Conservation (phyloP, 1,140 invertebrate species). For the Muscidifurax raptorellus region DNA sequence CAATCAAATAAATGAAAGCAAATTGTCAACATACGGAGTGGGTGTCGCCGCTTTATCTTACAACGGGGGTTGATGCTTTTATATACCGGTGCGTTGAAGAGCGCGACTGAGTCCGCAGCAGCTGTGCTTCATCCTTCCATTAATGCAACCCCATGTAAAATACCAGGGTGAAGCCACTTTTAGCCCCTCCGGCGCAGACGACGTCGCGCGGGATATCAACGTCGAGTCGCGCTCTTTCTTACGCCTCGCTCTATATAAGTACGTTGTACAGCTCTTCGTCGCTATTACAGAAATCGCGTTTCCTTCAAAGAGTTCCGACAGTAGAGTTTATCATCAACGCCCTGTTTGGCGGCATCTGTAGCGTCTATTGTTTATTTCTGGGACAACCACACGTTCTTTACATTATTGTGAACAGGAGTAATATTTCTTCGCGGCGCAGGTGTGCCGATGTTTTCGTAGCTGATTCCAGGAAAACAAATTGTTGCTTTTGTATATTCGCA, state of each 20-base stretch:
- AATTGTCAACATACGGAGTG: neutral
- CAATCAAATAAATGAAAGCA: no score
- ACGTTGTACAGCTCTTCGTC: neutral
- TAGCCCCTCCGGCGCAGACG: neutral
- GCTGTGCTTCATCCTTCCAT: neutral
- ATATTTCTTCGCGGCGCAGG: no score
- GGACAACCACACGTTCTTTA: no score
- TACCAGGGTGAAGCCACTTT: neutral
- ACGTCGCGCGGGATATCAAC: neutral
- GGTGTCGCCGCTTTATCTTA: neutral
- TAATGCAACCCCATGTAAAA: slow-evolving; percentile 1
- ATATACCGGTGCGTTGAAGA: neutral
- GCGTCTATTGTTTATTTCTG: neutral
- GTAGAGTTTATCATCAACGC: neutral
- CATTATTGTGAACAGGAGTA: no score
- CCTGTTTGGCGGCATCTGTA: neutral
- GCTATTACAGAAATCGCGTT: neutral
- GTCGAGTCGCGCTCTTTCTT: neutral
- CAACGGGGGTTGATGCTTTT: neutral
- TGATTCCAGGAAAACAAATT: no score
- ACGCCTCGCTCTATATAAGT: neutral
- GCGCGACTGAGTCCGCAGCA: neutral
- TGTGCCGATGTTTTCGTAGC: no score
- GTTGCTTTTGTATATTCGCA: no score
- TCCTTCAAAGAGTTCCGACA: neutral